phyloP scores from a whole-genome alignment of 1,140 invertebrate species.

The Archivesica marissinica region DNA sequence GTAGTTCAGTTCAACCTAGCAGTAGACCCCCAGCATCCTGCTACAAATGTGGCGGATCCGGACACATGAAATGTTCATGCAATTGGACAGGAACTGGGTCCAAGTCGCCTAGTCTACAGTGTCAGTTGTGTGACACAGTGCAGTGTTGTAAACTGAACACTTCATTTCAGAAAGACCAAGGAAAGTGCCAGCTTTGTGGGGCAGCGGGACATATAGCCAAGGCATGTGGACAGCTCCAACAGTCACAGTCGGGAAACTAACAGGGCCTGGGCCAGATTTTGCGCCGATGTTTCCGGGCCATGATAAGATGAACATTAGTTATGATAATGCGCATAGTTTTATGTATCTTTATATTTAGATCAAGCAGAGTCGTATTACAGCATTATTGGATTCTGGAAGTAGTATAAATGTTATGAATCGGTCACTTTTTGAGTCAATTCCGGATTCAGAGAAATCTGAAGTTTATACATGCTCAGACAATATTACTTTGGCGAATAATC shows the following conservation, averaged over 20 bases:
- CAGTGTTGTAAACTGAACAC: no score
- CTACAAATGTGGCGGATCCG: background rate
- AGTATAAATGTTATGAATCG: conserved; percentile 18
- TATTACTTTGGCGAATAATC: conserved; percentile 27
- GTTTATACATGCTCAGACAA: background rate
- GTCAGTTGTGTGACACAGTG: conserved; percentile 24
- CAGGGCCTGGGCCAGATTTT: background rate
- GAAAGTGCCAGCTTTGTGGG: conserved; percentile 21
- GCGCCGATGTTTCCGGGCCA: background rate
- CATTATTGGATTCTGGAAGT: conserved; percentile 36
- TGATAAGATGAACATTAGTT: background rate
- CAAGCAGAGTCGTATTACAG: background rate
- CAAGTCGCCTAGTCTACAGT: background rate
- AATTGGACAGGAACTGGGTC: conserved; percentile 5
- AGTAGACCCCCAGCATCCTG: no score
- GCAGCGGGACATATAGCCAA: background rate
- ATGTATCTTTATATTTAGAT: conserved; percentile 46
- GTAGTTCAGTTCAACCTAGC: no score
- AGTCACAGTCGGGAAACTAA: no score
- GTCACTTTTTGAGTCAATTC: conserved; percentile 8
- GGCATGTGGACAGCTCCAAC: background rate
- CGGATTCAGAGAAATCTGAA: background rate
- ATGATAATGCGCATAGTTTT: conserved; percentile 19
- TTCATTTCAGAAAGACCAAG: background rate
- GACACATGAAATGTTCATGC: background rate